Evolutionary conservation across 2,888 invertebrate species (phyloP).

Genomic region (Hypercompe scribonia): DNA sequence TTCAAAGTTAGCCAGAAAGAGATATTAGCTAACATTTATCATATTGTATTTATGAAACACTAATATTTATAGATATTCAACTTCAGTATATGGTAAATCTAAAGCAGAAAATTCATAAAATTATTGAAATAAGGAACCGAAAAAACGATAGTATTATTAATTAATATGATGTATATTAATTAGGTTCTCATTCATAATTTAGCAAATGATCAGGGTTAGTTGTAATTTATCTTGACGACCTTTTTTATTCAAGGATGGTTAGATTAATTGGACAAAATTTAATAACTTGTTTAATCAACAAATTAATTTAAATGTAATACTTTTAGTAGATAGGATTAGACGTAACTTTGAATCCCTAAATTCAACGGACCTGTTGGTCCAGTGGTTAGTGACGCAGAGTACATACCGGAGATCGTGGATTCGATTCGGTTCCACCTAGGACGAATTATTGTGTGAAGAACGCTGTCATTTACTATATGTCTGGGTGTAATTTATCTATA

Average conservation of each 20-base stretch:
- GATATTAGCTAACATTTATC: neutral
- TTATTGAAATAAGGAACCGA: neutral
- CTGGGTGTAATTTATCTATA: too few relatives aligned
- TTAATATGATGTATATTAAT: neutral
- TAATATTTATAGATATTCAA: neutral
- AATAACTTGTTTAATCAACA: neutral
- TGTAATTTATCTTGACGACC: neutral
- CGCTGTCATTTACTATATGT: neutral
- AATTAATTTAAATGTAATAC: too few relatives aligned
- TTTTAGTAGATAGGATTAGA: neutral
- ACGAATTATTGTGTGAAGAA: neutral
- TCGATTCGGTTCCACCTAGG: neutral
- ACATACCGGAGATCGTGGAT: too few relatives aligned
- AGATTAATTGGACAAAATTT: neutral
- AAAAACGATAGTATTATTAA: neutral
- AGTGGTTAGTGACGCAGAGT: too few relatives aligned
- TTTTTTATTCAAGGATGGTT: neutral
- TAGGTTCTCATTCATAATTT: neutral
- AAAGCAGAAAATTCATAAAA: neutral
- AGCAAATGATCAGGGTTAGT: neutral
- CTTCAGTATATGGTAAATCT: neutral
- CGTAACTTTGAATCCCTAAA: neutral
- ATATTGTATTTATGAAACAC: neutral
- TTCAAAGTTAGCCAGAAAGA: neutral
- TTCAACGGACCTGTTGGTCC: too few relatives aligned